phyloP scores from a whole-genome alignment of 1,140 invertebrate genomes.

The Trachymyrmex cornetzi region DNA sequence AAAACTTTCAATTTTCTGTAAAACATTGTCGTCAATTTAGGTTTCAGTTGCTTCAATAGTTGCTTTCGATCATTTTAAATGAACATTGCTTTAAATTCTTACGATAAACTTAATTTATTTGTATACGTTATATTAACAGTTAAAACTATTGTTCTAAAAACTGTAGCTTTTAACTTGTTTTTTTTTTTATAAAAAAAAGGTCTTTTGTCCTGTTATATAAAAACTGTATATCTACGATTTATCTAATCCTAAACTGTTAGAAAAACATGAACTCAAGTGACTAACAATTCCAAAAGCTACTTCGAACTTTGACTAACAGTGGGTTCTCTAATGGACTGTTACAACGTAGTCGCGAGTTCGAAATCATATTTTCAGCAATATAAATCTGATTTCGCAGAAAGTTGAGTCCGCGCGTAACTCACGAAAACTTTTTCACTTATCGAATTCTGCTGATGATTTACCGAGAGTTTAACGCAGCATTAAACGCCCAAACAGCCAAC shows the following conservation, averaged over 20 bases:
- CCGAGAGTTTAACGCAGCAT: slow-evolving; percentile 34
- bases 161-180: neutral
- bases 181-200: neutral
- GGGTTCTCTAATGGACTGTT: slow-evolving; percentile 54
- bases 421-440: slow-evolving; percentile 63
- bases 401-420: slow-evolving; percentile 51
- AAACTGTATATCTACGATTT: neutral
- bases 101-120: neutral
- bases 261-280: slow-evolving; percentile 29
- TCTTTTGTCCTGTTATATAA: neutral
- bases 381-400: slow-evolving; percentile 58
- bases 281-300: slow-evolving; percentile 15
- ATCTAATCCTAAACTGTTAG: neutral
- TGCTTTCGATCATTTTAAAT: neutral
- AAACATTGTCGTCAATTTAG: neutral
- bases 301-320: slow-evolving; percentile 49
- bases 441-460: slow-evolving; percentile 60
- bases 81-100: neutral
- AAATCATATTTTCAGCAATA: slow-evolving; percentile 61
- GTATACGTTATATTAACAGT: neutral
- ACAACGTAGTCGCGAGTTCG: slow-evolving; percentile 41
- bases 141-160: neutral
- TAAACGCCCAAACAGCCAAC: slow-evolving; percentile 36
- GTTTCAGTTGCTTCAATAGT: neutral
- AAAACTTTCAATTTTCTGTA: neutral